Conservation (phyloP, 2,888 invertebrate genomes). For the Chloromyia formosa region DNA sequence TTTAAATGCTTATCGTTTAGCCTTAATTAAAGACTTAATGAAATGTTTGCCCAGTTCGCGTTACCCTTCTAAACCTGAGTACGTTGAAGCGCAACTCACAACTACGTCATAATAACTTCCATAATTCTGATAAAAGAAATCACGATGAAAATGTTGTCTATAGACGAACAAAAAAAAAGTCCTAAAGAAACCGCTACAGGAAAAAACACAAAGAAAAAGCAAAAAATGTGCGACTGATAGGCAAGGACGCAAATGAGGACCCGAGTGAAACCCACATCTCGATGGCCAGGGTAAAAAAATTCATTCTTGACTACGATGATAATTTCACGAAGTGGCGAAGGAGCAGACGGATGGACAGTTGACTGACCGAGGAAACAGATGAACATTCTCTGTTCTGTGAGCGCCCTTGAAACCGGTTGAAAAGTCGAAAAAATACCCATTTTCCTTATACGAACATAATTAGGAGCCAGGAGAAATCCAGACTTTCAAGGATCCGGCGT, state of each 20-base stretch:
- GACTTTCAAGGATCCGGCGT: conserved; percentile 33
- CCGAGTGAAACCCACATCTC: conserved; percentile 1
- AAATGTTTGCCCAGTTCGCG: too few relatives aligned
- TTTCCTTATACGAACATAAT: conserved; percentile 37
- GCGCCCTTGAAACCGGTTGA: conserved; percentile 19
- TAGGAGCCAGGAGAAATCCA: conserved; percentile 26
- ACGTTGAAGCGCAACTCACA: too few relatives aligned
- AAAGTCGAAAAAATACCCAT: background rate
- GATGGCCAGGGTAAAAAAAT: conserved; percentile 16
- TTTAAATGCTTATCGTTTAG: background rate
- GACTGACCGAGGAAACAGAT: conserved; percentile 19
- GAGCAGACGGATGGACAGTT: conserved; percentile 1
- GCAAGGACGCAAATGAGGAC: conserved; percentile 11
- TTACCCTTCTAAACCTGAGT: too few relatives aligned
- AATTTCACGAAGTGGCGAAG: background rate
- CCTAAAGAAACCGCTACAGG: conserved; percentile 28
- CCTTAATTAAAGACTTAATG: background rate
- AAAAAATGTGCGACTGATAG: background rate
- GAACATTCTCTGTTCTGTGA: background rate
- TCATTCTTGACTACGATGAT: background rate
- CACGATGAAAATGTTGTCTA: conserved; percentile 32
- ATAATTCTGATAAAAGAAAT: background rate
- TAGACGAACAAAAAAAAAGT: conserved; percentile 31
- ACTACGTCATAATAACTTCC: conserved; percentile 18
- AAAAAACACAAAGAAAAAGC: conserved; percentile 28